Evolutionary conservation across 2,797 vertebrate genomes (phyloP), one percentile per base, ranked within the genome.

Genomic region (Molothrus aeneus): DNA sequence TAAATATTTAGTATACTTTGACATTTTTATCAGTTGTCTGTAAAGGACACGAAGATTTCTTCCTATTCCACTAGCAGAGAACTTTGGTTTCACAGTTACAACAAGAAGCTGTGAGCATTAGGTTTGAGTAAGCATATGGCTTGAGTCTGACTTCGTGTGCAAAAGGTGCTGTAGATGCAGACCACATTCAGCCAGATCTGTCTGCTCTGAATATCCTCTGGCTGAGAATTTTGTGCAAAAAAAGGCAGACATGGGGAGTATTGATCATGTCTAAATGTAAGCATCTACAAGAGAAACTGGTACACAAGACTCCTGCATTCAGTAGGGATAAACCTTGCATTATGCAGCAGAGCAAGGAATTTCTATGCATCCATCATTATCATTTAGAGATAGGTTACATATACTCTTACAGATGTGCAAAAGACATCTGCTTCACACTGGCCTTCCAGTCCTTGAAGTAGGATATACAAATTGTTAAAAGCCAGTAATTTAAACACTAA

Each of bases 251-350:
- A 36, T 12, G 2, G 21, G 19, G 4, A 69, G 4, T 36, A 73
- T 12, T 7, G 14, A 56, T 66, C 34, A 8, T 3, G 8, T n/a
- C 61, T 68, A 68, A 66, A 57, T 74, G 36, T 74, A 78, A 40
- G 15, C 19, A 31, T 22, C 40, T 71, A 22, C 8, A 54, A 14
- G 6, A 53, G 25, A 48, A 75, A 81, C 3, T 25, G 13, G 5
- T 11, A 1, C 5, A 60, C 20, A 38, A 64, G 28, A 12, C 2
- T 61, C 28, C 36, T 56, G 28, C 14, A 43, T 65, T 77, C 29
- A 8, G 26, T 2, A 53, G 5, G 4, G 9, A 69, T 50, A 65
- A 87, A 50, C 0, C 1, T 80, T 31, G 4, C 4, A 6, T 42
- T 18, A 16, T 75, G 22, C 21, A 54, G 9, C 20, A 78, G 43